phyloP scores from a whole-genome alignment of 2,888 invertebrate species.

The Drosophila dives region DNA sequence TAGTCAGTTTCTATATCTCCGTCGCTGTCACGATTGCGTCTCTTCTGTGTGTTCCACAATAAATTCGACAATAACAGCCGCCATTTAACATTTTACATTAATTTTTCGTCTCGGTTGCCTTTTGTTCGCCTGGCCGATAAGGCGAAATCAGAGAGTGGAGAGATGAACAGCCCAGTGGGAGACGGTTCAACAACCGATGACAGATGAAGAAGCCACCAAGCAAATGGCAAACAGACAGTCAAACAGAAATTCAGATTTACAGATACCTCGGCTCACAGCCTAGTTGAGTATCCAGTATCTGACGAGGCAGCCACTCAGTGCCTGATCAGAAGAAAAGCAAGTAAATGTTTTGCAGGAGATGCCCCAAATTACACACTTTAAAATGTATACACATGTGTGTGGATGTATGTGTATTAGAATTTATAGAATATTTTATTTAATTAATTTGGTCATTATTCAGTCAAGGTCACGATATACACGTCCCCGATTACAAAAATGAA shows the following conservation, averaged over 20 bases:
- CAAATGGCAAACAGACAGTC: constrained; percentile 22
- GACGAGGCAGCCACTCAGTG: constrained; percentile 12
- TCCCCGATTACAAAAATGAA: background rate
- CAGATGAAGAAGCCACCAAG: constrained; percentile 22
- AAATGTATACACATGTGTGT: background rate
- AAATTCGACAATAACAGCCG: constrained; percentile 43
- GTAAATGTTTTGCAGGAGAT: background rate
- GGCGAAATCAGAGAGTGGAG: constrained; percentile 17
- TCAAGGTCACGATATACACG: background rate
- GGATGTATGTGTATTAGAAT: background rate
- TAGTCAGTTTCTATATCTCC: constrained; percentile 2
- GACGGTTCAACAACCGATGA: constrained; percentile 22
- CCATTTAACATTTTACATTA: constrained; percentile 67
- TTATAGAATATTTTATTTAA: background rate
- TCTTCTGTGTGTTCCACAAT: constrained; percentile 36
- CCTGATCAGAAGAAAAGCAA: background rate
- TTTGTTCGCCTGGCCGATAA: constrained; percentile 51
- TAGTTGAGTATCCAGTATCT: constrained; percentile 2
- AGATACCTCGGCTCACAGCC: constrained; percentile 22
- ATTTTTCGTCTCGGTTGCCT: constrained; percentile 68
- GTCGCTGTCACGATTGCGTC: constrained; percentile 21
- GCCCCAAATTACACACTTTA: background rate
- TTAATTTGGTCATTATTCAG: background rate
- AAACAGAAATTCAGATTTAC: constrained; percentile 12
- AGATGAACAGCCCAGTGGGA: background rate